A percentile compares a stretch with the other conserved stretches of the same genome.
phyloP scores from a whole-genome alignment of 2,797 vertebrate genomes.

The Thaleichthys pacificus region DNA sequence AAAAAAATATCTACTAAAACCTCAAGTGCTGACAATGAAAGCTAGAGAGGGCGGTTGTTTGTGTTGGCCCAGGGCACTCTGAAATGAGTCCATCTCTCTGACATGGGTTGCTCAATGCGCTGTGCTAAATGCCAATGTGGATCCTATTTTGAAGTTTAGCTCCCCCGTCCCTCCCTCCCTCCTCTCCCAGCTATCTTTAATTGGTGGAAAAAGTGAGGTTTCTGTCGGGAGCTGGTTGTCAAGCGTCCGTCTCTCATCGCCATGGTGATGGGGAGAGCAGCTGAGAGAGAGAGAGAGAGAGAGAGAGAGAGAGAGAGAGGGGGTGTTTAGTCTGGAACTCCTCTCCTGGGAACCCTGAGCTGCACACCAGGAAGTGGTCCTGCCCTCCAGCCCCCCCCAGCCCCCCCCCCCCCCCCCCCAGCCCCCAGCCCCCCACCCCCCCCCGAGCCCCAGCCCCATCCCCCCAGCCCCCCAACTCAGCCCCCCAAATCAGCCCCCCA shows the following conservation, averaged over 20 bases:
- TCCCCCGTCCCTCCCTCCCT: conserved; percentile 53
- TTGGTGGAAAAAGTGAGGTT: conserved; percentile 88
- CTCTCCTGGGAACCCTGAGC: conserved; percentile 84
- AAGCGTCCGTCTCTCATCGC: conserved; percentile 88
- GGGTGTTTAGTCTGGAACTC: conserved; percentile 91
- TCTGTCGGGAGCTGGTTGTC: conserved; percentile 85
- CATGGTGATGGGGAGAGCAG: conserved; percentile 75
- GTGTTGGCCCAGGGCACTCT: conserved; percentile 82
- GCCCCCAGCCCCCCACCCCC: neutral
- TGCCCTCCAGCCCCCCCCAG: conserved; percentile 42
- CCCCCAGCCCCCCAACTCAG: neutral
- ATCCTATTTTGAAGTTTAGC: conserved; percentile 78
- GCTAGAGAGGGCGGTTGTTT: conserved; percentile 86
- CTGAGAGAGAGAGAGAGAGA: conserved; percentile 70
- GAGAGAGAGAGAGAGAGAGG: conserved; percentile 1
- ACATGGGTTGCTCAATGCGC: conserved; percentile 75
- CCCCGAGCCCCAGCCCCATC: neutral
- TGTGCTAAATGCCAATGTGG: conserved; percentile 77
- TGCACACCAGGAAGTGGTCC: conserved; percentile 84
- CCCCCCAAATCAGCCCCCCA: neutral
- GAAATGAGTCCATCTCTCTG: conserved; percentile 85
- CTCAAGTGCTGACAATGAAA: conserved; percentile 83
- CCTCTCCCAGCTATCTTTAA: conserved; percentile 69
- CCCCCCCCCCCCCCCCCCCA: neutral
- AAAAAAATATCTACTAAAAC: conserved; percentile 70